Percentiles rank a stretch among this genome's conserved stretches.
These are phyloP conservation scores for Andrena bicolor DNA, from an alignment of 2,888 invertebrate genomes.

Conservation along the genomic window DNA sequence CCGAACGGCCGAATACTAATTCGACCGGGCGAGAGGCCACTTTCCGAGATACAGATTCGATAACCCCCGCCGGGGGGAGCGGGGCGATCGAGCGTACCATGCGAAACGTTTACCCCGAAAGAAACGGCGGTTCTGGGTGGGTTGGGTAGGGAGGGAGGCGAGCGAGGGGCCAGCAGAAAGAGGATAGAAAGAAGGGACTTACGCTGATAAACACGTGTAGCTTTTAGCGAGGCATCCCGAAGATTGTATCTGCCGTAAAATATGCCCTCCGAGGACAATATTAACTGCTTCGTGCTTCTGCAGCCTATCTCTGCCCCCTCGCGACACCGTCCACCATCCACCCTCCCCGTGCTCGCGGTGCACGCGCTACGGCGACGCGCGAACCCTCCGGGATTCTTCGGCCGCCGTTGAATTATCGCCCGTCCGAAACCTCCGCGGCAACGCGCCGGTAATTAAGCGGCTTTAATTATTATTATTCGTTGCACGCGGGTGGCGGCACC, in stretches of 20 bases:
- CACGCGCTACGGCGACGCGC: conserved; percentile 69
- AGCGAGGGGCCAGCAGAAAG: conserved; percentile 40
- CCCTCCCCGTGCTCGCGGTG: conserved; percentile 41
- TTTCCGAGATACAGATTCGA: conserved; percentile 42
- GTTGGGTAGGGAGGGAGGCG: conserved; percentile 21
- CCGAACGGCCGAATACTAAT: conserved; percentile 35
- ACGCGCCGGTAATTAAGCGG: conserved; percentile 73
- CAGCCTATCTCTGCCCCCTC: conserved; percentile 72
- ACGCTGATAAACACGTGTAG: conserved; percentile 85
- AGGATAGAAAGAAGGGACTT: conserved; percentile 65
- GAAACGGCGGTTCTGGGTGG: conserved; percentile 67
- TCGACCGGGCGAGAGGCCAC: conserved; percentile 24
- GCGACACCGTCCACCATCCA: conserved; percentile 59
- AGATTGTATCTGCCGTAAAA: conserved; percentile 84
- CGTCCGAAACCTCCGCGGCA: conserved; percentile 70
- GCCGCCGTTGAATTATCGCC: conserved; percentile 71
- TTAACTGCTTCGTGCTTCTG: conserved; percentile 84
- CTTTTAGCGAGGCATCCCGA: conserved; percentile 84
- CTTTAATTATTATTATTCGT: conserved; percentile 76
- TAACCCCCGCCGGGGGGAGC: conserved; percentile 32
- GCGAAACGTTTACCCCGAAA: conserved; percentile 71
- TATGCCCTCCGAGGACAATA: conserved; percentile 84
- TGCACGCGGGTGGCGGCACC: conserved; percentile 73
- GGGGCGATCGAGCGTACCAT: conserved; percentile 22
- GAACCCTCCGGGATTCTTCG: conserved; percentile 68